phyloP scores from a whole-genome alignment of 2,797 vertebrate species.

The Glyptemys insculpta region DNA sequence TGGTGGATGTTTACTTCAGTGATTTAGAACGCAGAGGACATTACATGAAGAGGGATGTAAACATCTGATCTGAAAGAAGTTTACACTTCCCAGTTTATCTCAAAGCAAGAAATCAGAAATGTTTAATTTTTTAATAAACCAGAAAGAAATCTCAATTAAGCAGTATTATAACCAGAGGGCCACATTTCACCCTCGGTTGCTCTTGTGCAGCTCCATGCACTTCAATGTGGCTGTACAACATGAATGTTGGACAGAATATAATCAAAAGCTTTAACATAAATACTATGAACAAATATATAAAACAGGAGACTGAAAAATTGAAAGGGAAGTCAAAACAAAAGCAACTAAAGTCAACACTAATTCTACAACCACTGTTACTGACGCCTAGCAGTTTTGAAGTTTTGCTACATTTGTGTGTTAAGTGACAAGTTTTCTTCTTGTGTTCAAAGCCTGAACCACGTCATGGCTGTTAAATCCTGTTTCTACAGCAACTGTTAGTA shows the following conservation, averaged over 20 bases:
- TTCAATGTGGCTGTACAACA: background rate
- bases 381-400: slow-evolving; percentile 36
- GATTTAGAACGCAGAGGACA: background rate
- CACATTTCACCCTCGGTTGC: background rate
- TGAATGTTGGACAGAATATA: background rate
- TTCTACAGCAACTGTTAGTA: slow-evolving; percentile 73
- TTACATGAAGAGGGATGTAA: background rate
- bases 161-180: background rate
- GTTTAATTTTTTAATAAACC: background rate
- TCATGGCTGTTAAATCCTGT: slow-evolving; percentile 62
- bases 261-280: background rate
- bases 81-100: background rate
- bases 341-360: slow-evolving; percentile 13
- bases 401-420: slow-evolving; percentile 25
- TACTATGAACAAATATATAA: slow-evolving; percentile 18
- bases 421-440: background rate
- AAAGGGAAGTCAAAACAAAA: slow-evolving; percentile 23
- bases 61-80: background rate
- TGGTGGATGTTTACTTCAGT: background rate
- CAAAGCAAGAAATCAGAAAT: background rate
- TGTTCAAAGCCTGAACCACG: slow-evolving; percentile 64
- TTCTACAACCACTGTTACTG: slow-evolving; percentile 32
- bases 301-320: background rate
- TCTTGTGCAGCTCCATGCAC: background rate
- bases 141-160: background rate